Evolutionary conservation across 1,140 invertebrate genomes (phyloP).

Genomic region (Stegodyphus mimosarum): DNA sequence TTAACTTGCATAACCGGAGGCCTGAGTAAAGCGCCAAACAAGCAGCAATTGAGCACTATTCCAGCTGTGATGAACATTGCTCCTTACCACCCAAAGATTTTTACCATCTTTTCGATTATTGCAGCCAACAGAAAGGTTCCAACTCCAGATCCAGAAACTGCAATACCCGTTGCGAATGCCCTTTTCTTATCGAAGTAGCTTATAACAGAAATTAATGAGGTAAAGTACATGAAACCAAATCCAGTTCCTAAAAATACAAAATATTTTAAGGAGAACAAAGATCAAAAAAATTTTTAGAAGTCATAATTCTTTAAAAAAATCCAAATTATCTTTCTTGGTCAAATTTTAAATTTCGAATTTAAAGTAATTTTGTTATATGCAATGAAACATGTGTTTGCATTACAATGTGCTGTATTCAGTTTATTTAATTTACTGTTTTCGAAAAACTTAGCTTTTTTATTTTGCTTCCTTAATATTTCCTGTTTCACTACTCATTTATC

Average conservation of each 20-base stretch:
- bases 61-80: constrained; percentile 67
- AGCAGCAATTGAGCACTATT: constrained; percentile 64
- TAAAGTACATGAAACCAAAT: constrained; percentile 72
- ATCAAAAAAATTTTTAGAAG: too few species aligned
- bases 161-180: constrained; percentile 72
- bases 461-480: too few species aligned
- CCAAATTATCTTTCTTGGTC: too few species aligned
- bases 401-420: too few species aligned
- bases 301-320: too few species aligned
- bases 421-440: too few species aligned
- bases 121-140: constrained; percentile 77
- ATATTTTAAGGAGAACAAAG: too few species aligned
- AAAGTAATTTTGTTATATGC: too few species aligned
- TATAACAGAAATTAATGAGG: constrained; percentile 71
- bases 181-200: constrained; percentile 72
- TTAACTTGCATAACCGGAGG: constrained; percentile 5
- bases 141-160: constrained; percentile 91
- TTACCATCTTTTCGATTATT: constrained; percentile 58
- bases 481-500: too few species aligned
- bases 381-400: too few species aligned
- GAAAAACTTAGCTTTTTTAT: too few species aligned
- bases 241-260: constrained; percentile 68
- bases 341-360: too few species aligned
- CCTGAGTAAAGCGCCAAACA: constrained; percentile 64
- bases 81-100: constrained; percentile 61